Base-by-base conservation (phyloP, 2,113 vertebrate genomes). In the Gymnocephalus cernua region DNA sequence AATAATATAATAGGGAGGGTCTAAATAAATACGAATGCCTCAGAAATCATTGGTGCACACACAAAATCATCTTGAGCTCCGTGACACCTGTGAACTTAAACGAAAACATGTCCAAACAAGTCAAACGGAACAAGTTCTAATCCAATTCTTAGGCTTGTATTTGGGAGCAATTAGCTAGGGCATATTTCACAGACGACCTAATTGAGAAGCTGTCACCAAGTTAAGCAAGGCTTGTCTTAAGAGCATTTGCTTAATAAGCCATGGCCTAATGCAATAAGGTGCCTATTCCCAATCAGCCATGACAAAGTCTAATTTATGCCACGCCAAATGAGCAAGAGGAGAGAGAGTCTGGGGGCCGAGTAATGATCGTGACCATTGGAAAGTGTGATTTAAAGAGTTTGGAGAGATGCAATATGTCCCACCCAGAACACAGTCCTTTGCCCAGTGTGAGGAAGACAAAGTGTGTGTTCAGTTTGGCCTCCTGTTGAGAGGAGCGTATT, bases 181-280 rank as follows among this genome's bases (percentile, higher is more conserved):
- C 85, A 84, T 91, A 92, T 92, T 92, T 92, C 82, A 84, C 86
- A 89, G 86, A 89, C 82, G 75, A 86, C 89, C 93, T 94, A 94
- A 95, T 93, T 93, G 94, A 94, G 88, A 92, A 80, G 87, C 92
- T 94, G 93, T 94, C 93, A 91, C 89, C 93, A 91, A 91, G 93
- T 94, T 95, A 94, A 96, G 92, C 91, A 93, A 93, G 90, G 91
- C 93, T 88, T 92, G 91, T 89, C 93, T 93, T 95, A 91, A 93
- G 93, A 95, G 92, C 91, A 87, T 94, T 92, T 92, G 94, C 90
- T 93, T 95, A 96, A 95, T 95, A 95, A 94, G 90, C 93, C 94
- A 66, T 95, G 90, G 77, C 81, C 93, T 95, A 94, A 95, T 93
- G 93, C 95, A 95, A 95, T 95, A 93, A 93, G 92, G 92, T 93